Evolutionary conservation across 2,113 vertebrate genomes (phyloP).

Genomic region (Megalops atlanticus): DNA sequence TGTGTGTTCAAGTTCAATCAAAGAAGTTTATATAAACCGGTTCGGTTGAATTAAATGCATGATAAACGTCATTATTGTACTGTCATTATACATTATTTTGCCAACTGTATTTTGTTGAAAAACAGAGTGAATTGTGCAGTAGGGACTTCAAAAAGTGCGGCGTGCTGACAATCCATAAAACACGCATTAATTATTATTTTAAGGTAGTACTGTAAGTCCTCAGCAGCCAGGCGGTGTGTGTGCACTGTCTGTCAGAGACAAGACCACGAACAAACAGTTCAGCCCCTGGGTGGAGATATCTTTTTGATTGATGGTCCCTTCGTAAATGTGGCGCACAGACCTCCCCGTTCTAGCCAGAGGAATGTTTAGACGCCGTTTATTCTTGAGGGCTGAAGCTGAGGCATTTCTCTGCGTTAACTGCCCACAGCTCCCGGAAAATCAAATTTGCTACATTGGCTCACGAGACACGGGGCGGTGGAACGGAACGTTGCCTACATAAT

Average conservation of each 20-base stretch:
- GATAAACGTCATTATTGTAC: too few species aligned
- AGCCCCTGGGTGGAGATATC: slow-evolving; percentile 56
- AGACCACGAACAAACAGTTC: background rate
- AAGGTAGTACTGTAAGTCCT: background rate
- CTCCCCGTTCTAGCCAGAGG: slow-evolving; percentile 20
- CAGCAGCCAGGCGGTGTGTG: slow-evolving; percentile 18
- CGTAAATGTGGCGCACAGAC: slow-evolving; percentile 44
- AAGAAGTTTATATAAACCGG: too few species aligned
- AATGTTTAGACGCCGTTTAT: slow-evolving; percentile 44
- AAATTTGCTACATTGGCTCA: background rate
- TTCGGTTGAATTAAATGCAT: too few species aligned
- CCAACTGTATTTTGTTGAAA: background rate
- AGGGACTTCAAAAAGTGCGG: background rate
- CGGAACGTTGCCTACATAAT: background rate
- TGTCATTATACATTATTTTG: too few species aligned
- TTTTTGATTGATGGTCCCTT: slow-evolving; percentile 56
- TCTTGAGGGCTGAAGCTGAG: slow-evolving; percentile 26
- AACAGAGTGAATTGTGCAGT: background rate
- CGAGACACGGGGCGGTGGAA: background rate
- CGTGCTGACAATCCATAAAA: background rate
- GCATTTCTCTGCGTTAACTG: background rate
- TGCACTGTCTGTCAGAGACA: too few species aligned
- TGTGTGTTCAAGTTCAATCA: background rate
- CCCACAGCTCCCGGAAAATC: background rate
- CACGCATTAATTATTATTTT: background rate